Base-by-base conservation (phyloP, 2,797 vertebrate genomes). In the Gallinago stenura region DNA sequence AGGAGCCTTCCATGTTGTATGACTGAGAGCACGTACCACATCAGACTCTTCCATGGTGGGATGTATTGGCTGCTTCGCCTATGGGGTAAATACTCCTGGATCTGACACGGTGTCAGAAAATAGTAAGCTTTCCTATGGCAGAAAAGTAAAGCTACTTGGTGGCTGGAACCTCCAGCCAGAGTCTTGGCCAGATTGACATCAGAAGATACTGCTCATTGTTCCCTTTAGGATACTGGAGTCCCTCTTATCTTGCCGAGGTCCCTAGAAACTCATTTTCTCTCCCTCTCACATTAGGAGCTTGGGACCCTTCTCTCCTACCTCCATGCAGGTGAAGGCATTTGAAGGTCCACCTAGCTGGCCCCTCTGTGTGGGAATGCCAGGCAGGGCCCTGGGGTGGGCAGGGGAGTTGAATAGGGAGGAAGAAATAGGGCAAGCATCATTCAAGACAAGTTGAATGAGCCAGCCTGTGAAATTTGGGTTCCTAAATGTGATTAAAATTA, bases 401-500 rank as follows among this genome's bases (percentile, higher is more conserved):
- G 51, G n/a, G 7, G 19, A 10, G 11, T 1, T 21, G 26, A 26
- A 12, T 5, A 5, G 50, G 30, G 58, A 94, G 64, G 30, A 7
- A 50, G 65, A 72, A 46, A 5, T 35, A 24, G 31, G 22, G 31
- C 39, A 62, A 60, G 9, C 3, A 1, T 48, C 19, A 16, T 16
- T 28, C 65, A 37, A 41, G 18, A 28, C 21, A 20, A 54, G 15
- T 65, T 57, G 50, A 43, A 10, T 10, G 37, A 87, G 24, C 25
- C 68, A 80, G 43, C 45, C 83, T 66, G 58, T 54, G 66, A 90
- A 79, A 90, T 14, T 12, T 20, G 35, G 7, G 17, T 11, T 62
- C 26, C 51, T 76, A 89, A 94, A 43, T 72, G 66, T 86, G 83
- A 83, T 97, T 88, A 88, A 81, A 82, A 48, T 90, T 12, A 62